Evolutionary conservation across 2,113 vertebrate species (phyloP), one percentile per base, ranked within the genome.

Genomic region (Leptodactylus fuscus): DNA sequence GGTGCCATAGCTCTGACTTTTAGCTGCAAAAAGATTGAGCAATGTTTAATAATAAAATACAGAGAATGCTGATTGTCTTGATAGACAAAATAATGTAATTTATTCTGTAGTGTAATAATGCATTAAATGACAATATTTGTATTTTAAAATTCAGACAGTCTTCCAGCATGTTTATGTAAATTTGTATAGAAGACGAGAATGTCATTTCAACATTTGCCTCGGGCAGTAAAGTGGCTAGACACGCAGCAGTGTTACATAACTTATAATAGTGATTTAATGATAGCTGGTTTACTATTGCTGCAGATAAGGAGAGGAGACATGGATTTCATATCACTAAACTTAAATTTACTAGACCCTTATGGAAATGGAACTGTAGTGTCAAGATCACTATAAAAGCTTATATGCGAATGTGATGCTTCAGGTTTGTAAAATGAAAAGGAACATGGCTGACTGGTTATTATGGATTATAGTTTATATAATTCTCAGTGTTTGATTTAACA

Each of bases 221-320:
- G 38, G 65, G 65, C 34, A 69, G 29, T 34, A 38, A 2, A 69
- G 20, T 38, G 18, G 34, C 65, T 69, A 69, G 34, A 38, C 34
- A 38, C 8, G 65, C 34, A 38, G 65, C 65, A 38, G 34, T 69
- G 65, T 69, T 69, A 69, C 34, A 69, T 69, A 38, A 69, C 27
- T 69, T 69, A 69, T 69, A 69, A 69, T 69, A 69, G 65, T 69
- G 34, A 69, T 69, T 69, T 69, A 69, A 69, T 69, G 65, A 69
- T 69, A 69, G 65, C 18, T 38, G 32, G 65, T 36, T 69, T 38
- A 36, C 65, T 69, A 67, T 38, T 69, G 34, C 65, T 20, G 34
- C 16, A 69, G 18, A 69, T 38, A 69, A 38, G 18, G 9, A 11
- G 34, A 69, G 27, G 60, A 16, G 60, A 69, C 32, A 69, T 69